Evolutionary conservation across 2,888 invertebrate species (phyloP).

Genomic region (Philopedon plagiatum): DNA sequence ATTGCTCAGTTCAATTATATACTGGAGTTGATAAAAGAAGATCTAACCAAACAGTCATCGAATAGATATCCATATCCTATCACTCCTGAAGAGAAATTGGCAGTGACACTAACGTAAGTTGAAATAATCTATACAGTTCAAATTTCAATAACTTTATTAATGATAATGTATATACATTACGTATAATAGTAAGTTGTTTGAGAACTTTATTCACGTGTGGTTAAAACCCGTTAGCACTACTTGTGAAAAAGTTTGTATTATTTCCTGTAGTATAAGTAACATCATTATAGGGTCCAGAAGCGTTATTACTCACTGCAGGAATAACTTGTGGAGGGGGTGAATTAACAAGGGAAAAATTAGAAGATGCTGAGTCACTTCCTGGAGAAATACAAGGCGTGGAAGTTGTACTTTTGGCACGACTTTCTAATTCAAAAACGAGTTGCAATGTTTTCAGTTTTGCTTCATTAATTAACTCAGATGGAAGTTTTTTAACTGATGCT

Average conservation of each 20-base stretch:
- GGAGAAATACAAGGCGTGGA: slow-evolving; percentile 19
- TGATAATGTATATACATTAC: not conserved
- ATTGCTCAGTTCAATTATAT: too few relatives aligned
- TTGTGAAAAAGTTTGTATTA: slow-evolving; percentile 22
- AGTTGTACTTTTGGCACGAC: slow-evolving; percentile 23
- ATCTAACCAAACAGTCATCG: too few relatives aligned
- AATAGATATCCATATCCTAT: too few relatives aligned
- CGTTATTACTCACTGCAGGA: slow-evolving; percentile 18
- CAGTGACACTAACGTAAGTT: slow-evolving; percentile 14
- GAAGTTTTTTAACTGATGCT: slow-evolving; percentile 17
- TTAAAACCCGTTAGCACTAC: slow-evolving; percentile 16
- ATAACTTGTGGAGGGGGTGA: slow-evolving; percentile 21
- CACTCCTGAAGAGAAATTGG: too few relatives aligned
- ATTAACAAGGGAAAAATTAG: slow-evolving; percentile 11
- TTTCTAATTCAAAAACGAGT: slow-evolving; percentile 22
- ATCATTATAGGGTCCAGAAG: slow-evolving; percentile 17
- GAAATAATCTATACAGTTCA: slow-evolving; percentile 17
- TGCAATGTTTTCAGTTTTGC: slow-evolving; percentile 23
- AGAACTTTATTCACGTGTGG: not conserved
- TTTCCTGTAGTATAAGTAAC: slow-evolving; percentile 10
- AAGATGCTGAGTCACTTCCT: slow-evolving; percentile 7
- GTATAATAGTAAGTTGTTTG: too few relatives aligned
- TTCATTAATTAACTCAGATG: slow-evolving; percentile 19
- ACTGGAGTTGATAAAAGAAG: too few relatives aligned
- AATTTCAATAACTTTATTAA: slow-evolving; percentile 20